These are phyloP conservation scores for Pyrochroa serraticornis DNA, from an alignment of 2,888 invertebrate species.

Conservation along the genomic window DNA sequence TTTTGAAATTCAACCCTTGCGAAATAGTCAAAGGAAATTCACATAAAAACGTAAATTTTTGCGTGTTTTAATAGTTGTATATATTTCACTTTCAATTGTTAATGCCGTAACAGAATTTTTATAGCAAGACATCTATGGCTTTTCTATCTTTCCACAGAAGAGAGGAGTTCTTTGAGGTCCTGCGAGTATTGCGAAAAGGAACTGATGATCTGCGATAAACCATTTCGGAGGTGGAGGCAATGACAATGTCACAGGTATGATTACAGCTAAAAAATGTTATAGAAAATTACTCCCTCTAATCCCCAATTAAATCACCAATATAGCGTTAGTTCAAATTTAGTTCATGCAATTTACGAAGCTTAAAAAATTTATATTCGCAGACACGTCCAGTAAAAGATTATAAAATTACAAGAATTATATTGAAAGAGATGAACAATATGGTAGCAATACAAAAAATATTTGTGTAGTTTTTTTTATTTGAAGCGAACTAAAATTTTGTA, in stretches of 20 bases:
- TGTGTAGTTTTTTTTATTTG: neutral
- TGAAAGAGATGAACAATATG: no score
- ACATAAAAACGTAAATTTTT: no score
- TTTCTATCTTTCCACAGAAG: neutral
- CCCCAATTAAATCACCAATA: no score
- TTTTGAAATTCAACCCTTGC: no score
- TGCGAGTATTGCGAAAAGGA: neutral
- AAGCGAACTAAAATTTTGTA: neutral
- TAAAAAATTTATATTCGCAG: no score
- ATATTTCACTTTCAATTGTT: neutral
- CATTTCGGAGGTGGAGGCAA: neutral
- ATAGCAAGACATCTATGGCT: neutral
- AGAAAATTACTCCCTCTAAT: neutral
- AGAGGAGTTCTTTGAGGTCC: neutral
- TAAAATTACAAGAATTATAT: no score
- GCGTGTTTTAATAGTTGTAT: no score
- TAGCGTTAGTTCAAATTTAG: no score
- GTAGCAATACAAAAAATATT: neutral
- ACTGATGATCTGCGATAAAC: neutral
- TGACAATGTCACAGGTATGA: neutral
- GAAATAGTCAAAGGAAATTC: no score
- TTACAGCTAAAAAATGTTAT: neutral
- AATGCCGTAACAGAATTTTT: neutral
- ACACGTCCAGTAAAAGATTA: no score
- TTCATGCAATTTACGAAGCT: no score